Percentiles rank a stretch among this genome's conserved stretches.
Conservation (phyloP, 2,888 invertebrate genomes). For the Seira musarum region DNA sequence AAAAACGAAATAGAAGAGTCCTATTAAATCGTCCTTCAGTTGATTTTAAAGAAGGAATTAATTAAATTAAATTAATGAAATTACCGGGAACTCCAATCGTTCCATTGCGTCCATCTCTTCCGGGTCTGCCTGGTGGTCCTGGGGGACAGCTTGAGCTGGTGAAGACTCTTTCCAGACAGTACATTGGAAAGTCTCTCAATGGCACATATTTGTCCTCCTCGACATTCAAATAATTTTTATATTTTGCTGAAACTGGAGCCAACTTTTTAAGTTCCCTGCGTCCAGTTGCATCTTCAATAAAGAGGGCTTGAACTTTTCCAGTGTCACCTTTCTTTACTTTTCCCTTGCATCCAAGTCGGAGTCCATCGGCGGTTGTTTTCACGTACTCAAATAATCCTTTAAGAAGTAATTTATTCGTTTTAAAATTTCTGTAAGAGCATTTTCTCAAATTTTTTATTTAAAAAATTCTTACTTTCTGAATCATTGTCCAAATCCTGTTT, state of each 20-base stretch:
- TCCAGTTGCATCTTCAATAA: conserved; percentile 43
- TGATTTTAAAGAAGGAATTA: too few species aligned
- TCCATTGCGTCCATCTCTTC: conserved; percentile 13
- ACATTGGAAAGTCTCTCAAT: conserved; percentile 40
- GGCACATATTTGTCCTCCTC: conserved; percentile 47
- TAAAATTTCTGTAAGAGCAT: too few species aligned
- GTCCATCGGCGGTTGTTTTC: conserved; percentile 47
- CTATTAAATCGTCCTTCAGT: too few species aligned
- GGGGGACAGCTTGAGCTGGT: conserved; percentile 44
- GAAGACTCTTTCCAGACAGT: conserved; percentile 44
- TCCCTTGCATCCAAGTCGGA: conserved; percentile 49
- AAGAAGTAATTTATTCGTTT: neutral
- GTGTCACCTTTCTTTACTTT: conserved; percentile 42
- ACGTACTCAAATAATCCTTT: conserved; percentile 50
- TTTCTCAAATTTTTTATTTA: too few species aligned
- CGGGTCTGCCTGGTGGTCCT: conserved; percentile 33
- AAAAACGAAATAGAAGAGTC: too few species aligned
- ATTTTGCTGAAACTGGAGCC: conserved; percentile 25
- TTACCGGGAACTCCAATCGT: neutral
- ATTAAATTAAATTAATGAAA: neutral
- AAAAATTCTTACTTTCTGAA: conserved; percentile 25
- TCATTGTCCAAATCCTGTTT: conserved; percentile 43
- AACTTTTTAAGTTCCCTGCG: conserved; percentile 38
- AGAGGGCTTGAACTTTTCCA: conserved; percentile 38
- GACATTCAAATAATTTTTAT: conserved; percentile 16